A percentile compares a stretch with the other conserved stretches of the same genome.
phyloP scores from a whole-genome alignment of 2,113 vertebrate species.

The Panthera tigris region DNA sequence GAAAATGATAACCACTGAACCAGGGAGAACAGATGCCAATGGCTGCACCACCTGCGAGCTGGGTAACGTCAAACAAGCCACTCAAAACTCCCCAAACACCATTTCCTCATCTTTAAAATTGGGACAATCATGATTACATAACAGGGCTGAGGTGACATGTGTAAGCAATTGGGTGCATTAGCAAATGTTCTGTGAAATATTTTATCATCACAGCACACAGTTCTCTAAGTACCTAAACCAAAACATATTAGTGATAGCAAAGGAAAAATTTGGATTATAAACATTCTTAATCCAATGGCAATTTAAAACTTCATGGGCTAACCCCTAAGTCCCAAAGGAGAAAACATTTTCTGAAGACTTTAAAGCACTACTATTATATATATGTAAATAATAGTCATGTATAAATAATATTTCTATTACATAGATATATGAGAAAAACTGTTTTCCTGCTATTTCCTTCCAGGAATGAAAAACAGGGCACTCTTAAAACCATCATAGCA shows the following conservation, averaged over 20 bases:
- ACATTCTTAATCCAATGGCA: neutral
- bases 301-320: neutral
- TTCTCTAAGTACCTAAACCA: neutral
- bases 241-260: neutral
- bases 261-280: neutral
- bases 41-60: neutral
- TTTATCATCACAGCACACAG: neutral
- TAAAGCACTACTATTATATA: neutral
- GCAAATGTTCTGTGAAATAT: neutral
- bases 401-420: neutral
- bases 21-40: accelerated
- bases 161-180: neutral
- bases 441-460: neutral
- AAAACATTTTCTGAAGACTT: neutral
- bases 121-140: too few species aligned
- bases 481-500: neutral
- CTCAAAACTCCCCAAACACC: neutral
- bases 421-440: neutral
- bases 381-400: neutral
- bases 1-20: neutral
- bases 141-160: neutral
- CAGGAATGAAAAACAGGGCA: neutral
- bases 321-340: neutral
- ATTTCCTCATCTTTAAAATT: neutral
- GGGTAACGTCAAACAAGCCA: neutral